Evolutionary conservation across 2,113 vertebrate species (phyloP).

Genomic region (Ardeotis arabs): DNA sequence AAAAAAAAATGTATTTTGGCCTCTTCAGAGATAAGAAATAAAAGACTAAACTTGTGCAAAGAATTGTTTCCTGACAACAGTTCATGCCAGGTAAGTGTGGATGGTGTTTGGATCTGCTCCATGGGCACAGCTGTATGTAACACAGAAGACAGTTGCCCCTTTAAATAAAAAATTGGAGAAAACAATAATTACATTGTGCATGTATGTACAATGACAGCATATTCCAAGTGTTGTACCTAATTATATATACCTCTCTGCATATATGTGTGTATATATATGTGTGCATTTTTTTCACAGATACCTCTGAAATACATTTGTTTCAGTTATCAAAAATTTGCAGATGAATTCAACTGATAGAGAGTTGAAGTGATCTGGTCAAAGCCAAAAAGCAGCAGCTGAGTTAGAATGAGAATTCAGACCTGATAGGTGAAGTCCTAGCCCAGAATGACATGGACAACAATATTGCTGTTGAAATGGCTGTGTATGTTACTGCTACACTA

Average conservation of each 20-base stretch:
- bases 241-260: not conserved
- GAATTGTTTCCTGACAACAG: not conserved
- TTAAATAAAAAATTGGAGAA: not conserved
- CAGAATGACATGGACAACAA: not conserved
- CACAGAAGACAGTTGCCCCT: not conserved
- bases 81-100: not conserved
- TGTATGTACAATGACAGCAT: not conserved
- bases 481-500: not conserved
- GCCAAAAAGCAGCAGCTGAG: not conserved
- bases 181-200: not conserved
- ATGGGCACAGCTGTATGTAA: not conserved
- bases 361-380: not conserved
- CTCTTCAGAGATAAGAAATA: not conserved
- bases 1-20: not conserved
- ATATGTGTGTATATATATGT: accelerated
- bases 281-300: not conserved
- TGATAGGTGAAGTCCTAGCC: not conserved
- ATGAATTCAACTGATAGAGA: not conserved
- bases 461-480: not conserved
- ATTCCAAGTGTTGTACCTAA: not conserved
- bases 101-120: not conserved
- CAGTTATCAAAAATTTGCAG: not conserved
- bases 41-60: not conserved
- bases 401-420: not conserved
- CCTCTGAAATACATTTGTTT: not conserved